Conservation (phyloP, 2,113 vertebrate species). For the Psephotus haematonotus region DNA sequence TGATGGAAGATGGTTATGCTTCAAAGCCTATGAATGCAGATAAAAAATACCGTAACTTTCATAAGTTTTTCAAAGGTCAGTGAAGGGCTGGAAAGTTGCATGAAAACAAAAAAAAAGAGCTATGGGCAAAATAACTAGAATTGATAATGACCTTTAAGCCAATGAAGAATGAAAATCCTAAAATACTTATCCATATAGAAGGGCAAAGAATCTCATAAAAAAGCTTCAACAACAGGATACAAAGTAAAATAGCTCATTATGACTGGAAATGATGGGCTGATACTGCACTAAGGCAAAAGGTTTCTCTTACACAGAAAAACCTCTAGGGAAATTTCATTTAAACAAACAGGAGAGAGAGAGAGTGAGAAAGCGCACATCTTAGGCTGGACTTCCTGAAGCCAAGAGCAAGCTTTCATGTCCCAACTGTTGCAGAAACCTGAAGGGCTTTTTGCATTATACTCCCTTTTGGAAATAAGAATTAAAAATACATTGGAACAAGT, state of each 20-base stretch:
- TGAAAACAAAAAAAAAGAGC: conserved; percentile 43
- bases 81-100: conserved; percentile 41
- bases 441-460: background rate
- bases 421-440: background rate
- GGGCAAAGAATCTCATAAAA: conserved; percentile 16
- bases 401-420: background rate
- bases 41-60: conserved; percentile 62
- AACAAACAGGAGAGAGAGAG: background rate
- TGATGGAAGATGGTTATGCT: conserved; percentile 48
- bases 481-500: background rate
- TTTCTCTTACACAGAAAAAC: background rate
- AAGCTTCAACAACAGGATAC: background rate
- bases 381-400: background rate
- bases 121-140: conserved; percentile 53
- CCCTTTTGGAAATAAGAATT: background rate
- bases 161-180: conserved; percentile 61
- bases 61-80: conserved; percentile 68
- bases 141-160: conserved; percentile 70
- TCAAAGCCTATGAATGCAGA: conserved; percentile 46
- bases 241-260: conserved; percentile 36
- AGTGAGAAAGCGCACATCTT: background rate
- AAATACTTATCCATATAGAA: conserved; percentile 30
- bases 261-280: background rate
- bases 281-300: background rate
- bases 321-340: background rate